These are phyloP conservation scores for Amyelois transitella DNA, from an alignment of 1,140 invertebrate genomes.

Conservation along the genomic window DNA sequence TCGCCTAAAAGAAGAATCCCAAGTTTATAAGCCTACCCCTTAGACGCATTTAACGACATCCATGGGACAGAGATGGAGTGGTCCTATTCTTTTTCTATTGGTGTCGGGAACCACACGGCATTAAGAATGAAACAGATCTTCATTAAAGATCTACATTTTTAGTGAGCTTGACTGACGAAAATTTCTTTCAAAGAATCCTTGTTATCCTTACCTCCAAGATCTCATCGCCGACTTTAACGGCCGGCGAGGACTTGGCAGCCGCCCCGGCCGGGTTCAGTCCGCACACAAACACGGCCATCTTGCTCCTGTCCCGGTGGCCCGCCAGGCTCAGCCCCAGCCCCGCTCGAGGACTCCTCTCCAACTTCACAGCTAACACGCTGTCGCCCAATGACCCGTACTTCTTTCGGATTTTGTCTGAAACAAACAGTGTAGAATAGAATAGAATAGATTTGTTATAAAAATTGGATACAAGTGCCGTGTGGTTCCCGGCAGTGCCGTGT, in stretches of 20 bases:
- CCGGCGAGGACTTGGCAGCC: constrained; percentile 81
- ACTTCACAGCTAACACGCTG: constrained; percentile 80
- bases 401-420: constrained; percentile 90
- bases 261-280: constrained; percentile 93
- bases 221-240: constrained; percentile 94
- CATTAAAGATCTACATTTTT: too few relatives aligned
- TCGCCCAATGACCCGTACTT: constrained; percentile 89
- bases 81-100: too few relatives aligned
- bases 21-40: too few relatives aligned
- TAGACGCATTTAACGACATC: too few relatives aligned
- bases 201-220: constrained; percentile 76
- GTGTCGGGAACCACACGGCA: too few relatives aligned
- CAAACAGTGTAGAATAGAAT: neutral
- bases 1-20: too few relatives aligned
- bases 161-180: neutral
- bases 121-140: neutral
- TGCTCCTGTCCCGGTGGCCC: constrained; percentile 93
- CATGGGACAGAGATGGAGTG: too few relatives aligned
- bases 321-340: constrained; percentile 94
- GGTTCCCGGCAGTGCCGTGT: too few relatives aligned
- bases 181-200: neutral
- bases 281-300: constrained; percentile 97
- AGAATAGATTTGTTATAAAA: too few relatives aligned
- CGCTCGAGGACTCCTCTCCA: constrained; percentile 78
- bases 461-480: too few relatives aligned